Evolutionary conservation across 2,888 invertebrate genomes (phyloP), one percentile per base, ranked within the genome.

Genomic region (Rhagophthalmus giganteus): DNA sequence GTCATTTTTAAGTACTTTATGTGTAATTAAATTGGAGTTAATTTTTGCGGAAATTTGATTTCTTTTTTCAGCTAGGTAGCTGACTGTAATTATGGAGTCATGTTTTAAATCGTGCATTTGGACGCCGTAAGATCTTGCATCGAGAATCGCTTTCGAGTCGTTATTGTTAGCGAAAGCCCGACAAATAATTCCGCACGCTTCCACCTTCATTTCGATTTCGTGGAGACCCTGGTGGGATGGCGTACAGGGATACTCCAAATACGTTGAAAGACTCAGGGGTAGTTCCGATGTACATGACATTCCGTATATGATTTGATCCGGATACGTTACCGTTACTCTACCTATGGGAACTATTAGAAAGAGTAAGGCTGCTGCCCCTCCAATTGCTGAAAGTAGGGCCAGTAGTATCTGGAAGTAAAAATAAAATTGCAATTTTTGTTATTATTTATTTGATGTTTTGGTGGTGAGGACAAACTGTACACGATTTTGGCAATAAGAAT

Each of bases 321-420:
- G 87, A 64, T 83, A 85, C 7, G 80, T 80, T 31, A 86, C 76
- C 0, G 81, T 84, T 59, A 86, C 78, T 57, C 88, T 77, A 11
- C 87, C 88, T 3, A 86, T 82, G 0, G 88, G 88, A 26, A 89
- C 87, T 6, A 84, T 74, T 15, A 88, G 77, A 42, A 88, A 75
- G 11, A 87, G 75, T 35, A 88, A 74, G 0, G 87, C 84, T 2
- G 85, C 81, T 2, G 75, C 78, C 3, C 87, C 88, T 11, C 86
- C 86, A 48, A 85, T 68, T 10, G 80, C 79, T 25, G 88, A 87
- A 55, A 86, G 85, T 20, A 84, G 64, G 8, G 86, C 82, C 59
- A 88, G 70, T 55, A 88, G 70, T 35, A 87, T 73, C 88, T 88
- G 73, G 27, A 72, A 71, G n/a, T n/a, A n/a, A n/a, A n/a, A n/a